These are phyloP conservation scores for Pagetopsis macropterus DNA, from an alignment of 2,797 vertebrate genomes.

Conservation along the genomic window DNA sequence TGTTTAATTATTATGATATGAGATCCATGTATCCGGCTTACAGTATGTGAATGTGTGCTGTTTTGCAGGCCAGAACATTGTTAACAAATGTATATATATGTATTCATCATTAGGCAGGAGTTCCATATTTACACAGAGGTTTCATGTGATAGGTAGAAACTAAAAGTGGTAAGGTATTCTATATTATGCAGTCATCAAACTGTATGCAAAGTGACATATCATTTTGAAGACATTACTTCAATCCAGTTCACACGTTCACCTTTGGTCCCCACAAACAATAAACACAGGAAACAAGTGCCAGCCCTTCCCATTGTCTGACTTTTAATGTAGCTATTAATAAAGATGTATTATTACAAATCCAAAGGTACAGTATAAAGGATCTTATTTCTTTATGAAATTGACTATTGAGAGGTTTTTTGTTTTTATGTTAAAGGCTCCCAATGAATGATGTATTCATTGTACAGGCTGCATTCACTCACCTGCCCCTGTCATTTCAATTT, in stretches of 20 bases:
- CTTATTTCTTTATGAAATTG: slow-evolving; percentile 3
- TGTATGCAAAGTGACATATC: background rate
- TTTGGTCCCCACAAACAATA: background rate
- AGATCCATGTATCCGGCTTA: too few relatives aligned
- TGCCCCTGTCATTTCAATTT: slow-evolving; percentile 31
- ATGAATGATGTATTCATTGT: slow-evolving; percentile 9
- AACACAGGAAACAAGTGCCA: background rate
- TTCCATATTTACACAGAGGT: too few relatives aligned
- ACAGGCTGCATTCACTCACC: slow-evolving; percentile 66
- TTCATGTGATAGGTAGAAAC: too few relatives aligned
- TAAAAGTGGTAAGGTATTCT: too few relatives aligned
- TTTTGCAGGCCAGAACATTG: too few relatives aligned
- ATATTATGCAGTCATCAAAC: too few relatives aligned
- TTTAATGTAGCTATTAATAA: slow-evolving; percentile 26
- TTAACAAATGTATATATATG: too few relatives aligned
- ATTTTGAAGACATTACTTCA: slow-evolving; percentile 1
- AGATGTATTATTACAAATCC: slow-evolving; percentile 21
- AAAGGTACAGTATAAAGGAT: background rate
- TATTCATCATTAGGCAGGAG: too few relatives aligned
- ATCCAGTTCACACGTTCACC: background rate
- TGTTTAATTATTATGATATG: too few relatives aligned
- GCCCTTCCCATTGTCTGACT: slow-evolving; percentile 13
- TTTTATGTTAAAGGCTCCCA: slow-evolving; percentile 6
- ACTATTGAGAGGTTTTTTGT: slow-evolving; percentile 22
- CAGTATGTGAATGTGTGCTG: too few relatives aligned